A percentile compares a stretch with the other conserved stretches of the same genome.
Conservation (phyloP, 2,113 vertebrate genomes). For the Pygoscelis adeliae region DNA sequence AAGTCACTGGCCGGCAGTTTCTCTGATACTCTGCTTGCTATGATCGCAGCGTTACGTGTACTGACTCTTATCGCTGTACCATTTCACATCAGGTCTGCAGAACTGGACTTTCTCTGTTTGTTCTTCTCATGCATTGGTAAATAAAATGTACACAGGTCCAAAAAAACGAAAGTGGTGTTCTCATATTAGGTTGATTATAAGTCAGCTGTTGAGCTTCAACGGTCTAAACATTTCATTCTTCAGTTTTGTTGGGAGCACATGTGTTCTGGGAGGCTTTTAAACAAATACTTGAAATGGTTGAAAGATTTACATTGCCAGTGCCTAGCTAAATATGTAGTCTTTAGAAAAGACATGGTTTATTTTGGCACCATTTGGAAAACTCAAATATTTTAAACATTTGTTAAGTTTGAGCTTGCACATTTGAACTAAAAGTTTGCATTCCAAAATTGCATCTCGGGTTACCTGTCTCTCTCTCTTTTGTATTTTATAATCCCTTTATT, state of each 20-base stretch:
- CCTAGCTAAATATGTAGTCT: constrained; percentile 83
- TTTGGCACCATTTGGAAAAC: constrained; percentile 82
- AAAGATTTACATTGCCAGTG: constrained; percentile 81
- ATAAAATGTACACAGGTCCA: constrained; percentile 19
- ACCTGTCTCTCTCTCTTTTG: constrained; percentile 67
- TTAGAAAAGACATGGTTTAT: constrained; percentile 84
- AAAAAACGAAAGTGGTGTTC: constrained; percentile 41
- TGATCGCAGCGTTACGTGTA: not conserved
- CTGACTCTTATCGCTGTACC: not conserved
- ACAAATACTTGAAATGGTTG: constrained; percentile 83
- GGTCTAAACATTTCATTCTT: constrained; percentile 75
- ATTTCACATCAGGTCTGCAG: constrained; percentile 14
- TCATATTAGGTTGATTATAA: constrained; percentile 64
- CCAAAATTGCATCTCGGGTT: constrained; percentile 77
- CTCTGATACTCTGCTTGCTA: not conserved
- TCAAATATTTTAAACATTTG: constrained; percentile 87
- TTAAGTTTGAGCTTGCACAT: constrained; percentile 84
- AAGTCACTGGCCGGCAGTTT: not conserved
- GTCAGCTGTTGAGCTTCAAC: constrained; percentile 67
- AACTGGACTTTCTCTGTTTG: constrained; percentile 44
- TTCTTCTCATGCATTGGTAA: constrained; percentile 52
- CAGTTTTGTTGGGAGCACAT: constrained; percentile 74
- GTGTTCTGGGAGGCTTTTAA: constrained; percentile 80
- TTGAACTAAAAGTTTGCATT: constrained; percentile 77
- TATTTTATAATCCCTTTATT: constrained; percentile 75